phyloP scores from a whole-genome alignment of 1,140 invertebrate species.

The Heliothis subflexa region DNA sequence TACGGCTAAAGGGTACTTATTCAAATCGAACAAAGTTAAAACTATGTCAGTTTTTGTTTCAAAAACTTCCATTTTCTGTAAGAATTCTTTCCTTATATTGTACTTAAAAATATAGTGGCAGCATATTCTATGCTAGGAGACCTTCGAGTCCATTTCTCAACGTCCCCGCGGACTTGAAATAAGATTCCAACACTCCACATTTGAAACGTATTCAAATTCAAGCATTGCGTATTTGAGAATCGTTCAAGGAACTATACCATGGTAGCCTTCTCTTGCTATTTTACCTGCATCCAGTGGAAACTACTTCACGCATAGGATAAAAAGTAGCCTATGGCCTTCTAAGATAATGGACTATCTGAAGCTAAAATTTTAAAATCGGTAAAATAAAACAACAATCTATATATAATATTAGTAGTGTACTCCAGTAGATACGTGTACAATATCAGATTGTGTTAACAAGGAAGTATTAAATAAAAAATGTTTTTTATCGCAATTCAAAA shows the following conservation, averaged over 20 bases:
- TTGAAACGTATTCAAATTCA: constrained; percentile 3
- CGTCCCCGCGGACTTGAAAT: constrained; percentile 5
- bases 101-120: constrained; percentile 3
- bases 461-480: no score
- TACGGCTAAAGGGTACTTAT: background rate
- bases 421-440: no score
- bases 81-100: background rate
- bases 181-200: constrained; percentile 9
- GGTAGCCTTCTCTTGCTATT: no score
- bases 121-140: background rate
- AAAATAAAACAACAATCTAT: no score
- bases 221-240: background rate
- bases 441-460: no score
- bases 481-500: no score
- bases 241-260: background rate
- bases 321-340: no score
- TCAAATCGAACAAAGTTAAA: background rate
- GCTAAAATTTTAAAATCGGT: no score
- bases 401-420: no score
- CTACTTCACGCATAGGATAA: no score
- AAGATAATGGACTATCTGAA: no score
- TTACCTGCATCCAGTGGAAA: no score
- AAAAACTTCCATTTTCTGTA: background rate
- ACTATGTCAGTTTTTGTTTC: background rate
- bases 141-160: constrained; percentile 18